phyloP scores from a whole-genome alignment of 35 echinoderm and acorn worm species.

The Lytechinus pictus region DNA sequence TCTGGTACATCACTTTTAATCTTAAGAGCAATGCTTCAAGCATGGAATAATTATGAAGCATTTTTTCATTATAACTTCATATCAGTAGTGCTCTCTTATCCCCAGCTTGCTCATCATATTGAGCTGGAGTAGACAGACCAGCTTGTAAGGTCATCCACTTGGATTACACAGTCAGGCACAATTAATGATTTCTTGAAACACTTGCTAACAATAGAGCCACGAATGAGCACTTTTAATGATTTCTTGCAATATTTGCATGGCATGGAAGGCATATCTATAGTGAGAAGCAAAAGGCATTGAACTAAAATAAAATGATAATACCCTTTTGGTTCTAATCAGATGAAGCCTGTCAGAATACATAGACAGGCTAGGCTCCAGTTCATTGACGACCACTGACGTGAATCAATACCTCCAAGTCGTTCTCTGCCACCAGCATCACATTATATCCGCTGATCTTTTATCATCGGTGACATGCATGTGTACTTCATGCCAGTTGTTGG shows the following conservation, averaged over 20 bases:
- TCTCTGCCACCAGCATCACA: neutral
- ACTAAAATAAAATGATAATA: neutral
- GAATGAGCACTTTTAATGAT: neutral
- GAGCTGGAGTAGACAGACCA: neutral
- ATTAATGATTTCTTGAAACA: neutral
- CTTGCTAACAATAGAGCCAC: neutral
- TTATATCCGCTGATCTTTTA: conserved; percentile 2
- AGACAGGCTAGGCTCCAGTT: neutral
- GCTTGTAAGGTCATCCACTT: neutral
- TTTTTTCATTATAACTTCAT: neutral
- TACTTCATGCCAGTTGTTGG: neutral
- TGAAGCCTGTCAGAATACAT: neutral
- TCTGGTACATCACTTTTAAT: too few species aligned
- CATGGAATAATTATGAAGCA: too few species aligned
- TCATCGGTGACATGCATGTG: conserved; percentile 9
- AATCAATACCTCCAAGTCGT: neutral
- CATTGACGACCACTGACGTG: neutral
- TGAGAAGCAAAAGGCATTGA: too few species aligned
- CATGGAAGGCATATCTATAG: neutral
- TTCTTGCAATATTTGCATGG: neutral
- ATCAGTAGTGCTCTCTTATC: neutral
- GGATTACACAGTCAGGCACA: neutral
- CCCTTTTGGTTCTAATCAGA: neutral
- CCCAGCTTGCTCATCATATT: neutral
- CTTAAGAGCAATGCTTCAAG: too few species aligned